These are phyloP conservation scores for Barnardius zonarius DNA, from an alignment of 2,113 vertebrate species.

Conservation along the genomic window DNA sequence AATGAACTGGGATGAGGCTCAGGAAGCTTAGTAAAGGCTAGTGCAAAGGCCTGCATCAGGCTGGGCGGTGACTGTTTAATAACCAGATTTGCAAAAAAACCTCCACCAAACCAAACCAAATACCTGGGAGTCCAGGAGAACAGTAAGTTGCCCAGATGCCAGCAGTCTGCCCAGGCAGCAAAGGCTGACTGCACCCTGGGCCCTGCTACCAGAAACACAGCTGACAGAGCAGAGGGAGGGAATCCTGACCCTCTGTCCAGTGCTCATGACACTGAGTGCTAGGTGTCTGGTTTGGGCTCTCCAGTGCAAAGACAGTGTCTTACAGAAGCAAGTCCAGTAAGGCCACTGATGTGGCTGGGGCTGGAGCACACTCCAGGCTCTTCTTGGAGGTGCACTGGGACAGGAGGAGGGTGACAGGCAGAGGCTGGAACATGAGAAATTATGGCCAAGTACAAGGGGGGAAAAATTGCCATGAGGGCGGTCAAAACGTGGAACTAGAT, in stretches of 20 bases:
- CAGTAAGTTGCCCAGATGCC: not conserved
- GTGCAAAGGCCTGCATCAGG: not conserved
- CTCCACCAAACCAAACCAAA: too few species aligned
- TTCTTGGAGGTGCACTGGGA: not conserved
- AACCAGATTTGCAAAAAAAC: not conserved
- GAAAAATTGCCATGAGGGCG: not conserved
- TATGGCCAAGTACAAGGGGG: not conserved
- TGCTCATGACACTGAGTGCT: fast-evolving
- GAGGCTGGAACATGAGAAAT: not conserved
- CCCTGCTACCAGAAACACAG: not conserved
- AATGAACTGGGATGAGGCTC: not conserved
- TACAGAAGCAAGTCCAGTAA: not conserved
- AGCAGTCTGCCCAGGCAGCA: not conserved
- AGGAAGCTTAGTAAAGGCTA: not conserved
- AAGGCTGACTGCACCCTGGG: not conserved
- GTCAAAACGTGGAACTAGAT: not conserved
- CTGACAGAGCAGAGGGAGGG: too few species aligned
- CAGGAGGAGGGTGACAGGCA: not conserved
- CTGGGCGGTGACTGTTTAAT: not conserved
- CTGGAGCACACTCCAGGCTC: not conserved
- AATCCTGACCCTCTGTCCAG: not conserved
- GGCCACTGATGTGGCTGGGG: not conserved
- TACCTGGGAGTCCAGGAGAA: not conserved
- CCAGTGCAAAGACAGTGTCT: not conserved
- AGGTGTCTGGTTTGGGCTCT: not conserved